Conservation (phyloP, 2,888 invertebrate species). For the Allolobophora icterica region DNA sequence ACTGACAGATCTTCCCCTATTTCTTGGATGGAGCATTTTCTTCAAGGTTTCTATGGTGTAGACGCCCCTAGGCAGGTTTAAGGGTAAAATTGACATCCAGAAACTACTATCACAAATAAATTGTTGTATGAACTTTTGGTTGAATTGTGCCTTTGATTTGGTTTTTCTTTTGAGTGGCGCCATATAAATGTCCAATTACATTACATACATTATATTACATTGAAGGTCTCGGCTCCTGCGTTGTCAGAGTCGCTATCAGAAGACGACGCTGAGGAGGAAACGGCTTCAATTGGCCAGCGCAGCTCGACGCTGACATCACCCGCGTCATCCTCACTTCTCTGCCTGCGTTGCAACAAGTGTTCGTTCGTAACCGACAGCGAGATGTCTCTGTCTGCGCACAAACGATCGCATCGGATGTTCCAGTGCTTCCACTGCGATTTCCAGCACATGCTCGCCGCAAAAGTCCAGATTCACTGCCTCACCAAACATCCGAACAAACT, state of each 20-base stretch:
- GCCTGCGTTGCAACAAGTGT: slow-evolving; percentile 37
- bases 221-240: neutral
- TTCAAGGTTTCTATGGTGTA: no score
- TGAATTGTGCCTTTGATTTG: no score
- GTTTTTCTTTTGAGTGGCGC: no score
- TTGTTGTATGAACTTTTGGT: no score
- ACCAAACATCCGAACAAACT: slow-evolving; percentile 31
- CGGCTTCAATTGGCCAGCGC: neutral
- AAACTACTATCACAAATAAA: no score
- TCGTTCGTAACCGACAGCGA: slow-evolving; percentile 40
- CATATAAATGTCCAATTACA: no score
- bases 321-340: neutral
- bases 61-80: no score
- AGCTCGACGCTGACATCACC: neutral
- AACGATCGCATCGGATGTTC: slow-evolving; percentile 38
- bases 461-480: slow-evolving; percentile 41
- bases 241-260: neutral
- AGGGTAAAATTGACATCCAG: no score
- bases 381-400: slow-evolving; percentile 37
- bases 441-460: slow-evolving; percentile 39
- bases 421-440: slow-evolving; percentile 43
- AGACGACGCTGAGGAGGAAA: neutral
- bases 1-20: no score
- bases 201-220: no score
- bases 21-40: no score